These are phyloP conservation scores for Brachionus paranguensis DNA, from an alignment of 1,140 invertebrate species.

Conservation along the genomic window DNA sequence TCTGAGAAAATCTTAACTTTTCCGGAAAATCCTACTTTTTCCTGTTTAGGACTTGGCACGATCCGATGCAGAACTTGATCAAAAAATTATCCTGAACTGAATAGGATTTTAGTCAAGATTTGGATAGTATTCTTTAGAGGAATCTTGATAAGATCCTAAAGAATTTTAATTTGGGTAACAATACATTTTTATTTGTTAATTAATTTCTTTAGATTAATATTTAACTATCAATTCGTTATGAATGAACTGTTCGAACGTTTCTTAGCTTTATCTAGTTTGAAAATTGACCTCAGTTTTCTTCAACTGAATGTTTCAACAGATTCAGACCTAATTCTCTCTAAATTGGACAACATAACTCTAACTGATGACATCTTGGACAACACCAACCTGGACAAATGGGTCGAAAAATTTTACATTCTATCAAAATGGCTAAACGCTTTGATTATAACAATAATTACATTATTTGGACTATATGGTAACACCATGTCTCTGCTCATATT, in stretches of 20 bases:
- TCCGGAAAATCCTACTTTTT: too few relatives aligned
- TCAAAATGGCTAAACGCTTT: conserved; percentile 12
- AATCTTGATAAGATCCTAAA: too few relatives aligned
- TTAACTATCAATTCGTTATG: neutral
- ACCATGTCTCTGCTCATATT: conserved; percentile 3
- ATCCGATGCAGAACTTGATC: too few relatives aligned
- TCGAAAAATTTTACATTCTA: neutral
- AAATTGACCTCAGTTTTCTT: neutral
- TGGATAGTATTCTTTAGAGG: too few relatives aligned
- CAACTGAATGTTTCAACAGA: neutral
- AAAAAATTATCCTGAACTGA: too few relatives aligned
- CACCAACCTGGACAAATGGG: neutral
- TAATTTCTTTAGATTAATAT: neutral
- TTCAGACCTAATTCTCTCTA: neutral
- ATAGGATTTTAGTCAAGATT: too few relatives aligned
- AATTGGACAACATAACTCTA: neutral
- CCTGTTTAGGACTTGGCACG: too few relatives aligned
- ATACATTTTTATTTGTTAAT: neutral
- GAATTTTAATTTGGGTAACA: too few relatives aligned
- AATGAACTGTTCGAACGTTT: neutral
- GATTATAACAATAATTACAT: neutral
- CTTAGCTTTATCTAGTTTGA: neutral
- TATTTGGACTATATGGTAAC: neutral
- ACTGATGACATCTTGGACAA: neutral
- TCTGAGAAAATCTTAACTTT: too few relatives aligned